Base-by-base conservation (phyloP, 1,140 invertebrate species). In the Protaetia brevitarsis region DNA sequence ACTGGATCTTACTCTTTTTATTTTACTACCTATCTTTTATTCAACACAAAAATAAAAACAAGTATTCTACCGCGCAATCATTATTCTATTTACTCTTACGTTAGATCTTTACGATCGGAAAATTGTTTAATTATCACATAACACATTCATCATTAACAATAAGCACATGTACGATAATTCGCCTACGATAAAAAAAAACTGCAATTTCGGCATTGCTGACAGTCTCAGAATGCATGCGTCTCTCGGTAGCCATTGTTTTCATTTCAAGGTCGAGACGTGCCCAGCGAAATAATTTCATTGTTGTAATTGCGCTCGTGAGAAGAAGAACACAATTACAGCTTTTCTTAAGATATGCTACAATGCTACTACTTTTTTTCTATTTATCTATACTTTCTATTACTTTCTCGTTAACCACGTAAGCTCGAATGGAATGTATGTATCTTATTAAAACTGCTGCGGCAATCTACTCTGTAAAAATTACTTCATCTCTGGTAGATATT, bases 161-260 rank as follows among this genome's bases (percentile, higher is more conserved):
- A n/a, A n/a, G n/a, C n/a, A n/a, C n/a, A n/a, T n/a, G n/a, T n/a
- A n/a, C n/a, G n/a, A n/a, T n/a, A n/a, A n/a, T n/a, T n/a, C 16
- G 16, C 41, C 41, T 23, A 5, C 41, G 69, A 68, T 67, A 63
- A 41, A 60, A 67, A 69, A 68, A 66, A 60, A 63, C 57, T 71
- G 72, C 70, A 69, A 73, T 71, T 73, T 71, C 68, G 72, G 70
- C 72, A 68, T 71, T 65, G n/a, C 68, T 73, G 69, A 71, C 70
- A 73, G 71, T 70, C 68, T 64, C 63, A 66, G 70, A 73, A 73
- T 73, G 67, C 70, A 73, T 67, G 68, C 68, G 72, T 68, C 68
- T 69, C 69, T 65, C 64, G 31, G 29, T 41, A 68, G 65, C 70
- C 68, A 70, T 73, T 69, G 68, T 68, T 71, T 67, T 64, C 41